phyloP scores from a whole-genome alignment of 2,797 vertebrate genomes.

The Danionella dracula region DNA sequence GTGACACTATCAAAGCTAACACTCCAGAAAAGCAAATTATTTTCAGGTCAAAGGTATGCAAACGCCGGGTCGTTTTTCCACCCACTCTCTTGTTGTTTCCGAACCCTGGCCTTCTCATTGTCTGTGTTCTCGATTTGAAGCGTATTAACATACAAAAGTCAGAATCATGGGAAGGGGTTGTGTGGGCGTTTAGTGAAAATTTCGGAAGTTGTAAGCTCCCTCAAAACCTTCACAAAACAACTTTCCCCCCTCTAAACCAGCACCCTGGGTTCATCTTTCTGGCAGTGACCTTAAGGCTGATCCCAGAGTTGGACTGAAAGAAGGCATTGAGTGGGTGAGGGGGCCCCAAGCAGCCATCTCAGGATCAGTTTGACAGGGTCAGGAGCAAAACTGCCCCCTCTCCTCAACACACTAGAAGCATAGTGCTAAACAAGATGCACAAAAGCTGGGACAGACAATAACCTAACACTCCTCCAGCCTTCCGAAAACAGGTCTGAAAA shows the following conservation, averaged over 20 bases:
- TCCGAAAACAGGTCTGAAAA: slow-evolving; percentile 15
- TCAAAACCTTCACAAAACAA: slow-evolving; percentile 64
- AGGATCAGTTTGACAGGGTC: slow-evolving; percentile 59
- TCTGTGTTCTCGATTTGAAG: slow-evolving; percentile 4
- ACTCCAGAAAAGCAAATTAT: slow-evolving; percentile 1
- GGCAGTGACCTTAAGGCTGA: slow-evolving; percentile 64
- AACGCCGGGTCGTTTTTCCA: neutral
- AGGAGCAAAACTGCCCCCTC: slow-evolving; percentile 27
- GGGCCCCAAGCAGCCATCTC: slow-evolving; percentile 67
- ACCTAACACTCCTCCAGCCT: slow-evolving; percentile 48
- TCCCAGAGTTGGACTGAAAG: slow-evolving; percentile 68
- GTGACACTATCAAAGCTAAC: slow-evolving; percentile 2
- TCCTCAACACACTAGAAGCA: slow-evolving; percentile 54
- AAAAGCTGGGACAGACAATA: slow-evolving; percentile 57
- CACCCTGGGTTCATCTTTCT: slow-evolving; percentile 61
- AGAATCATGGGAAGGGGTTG: slow-evolving; percentile 23
- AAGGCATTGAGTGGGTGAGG: slow-evolving; percentile 65
- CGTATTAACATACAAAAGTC: slow-evolving; percentile 18
- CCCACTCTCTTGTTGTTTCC: slow-evolving; percentile 19
- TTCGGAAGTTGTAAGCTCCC: slow-evolving; percentile 59
- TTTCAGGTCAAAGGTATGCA: slow-evolving; percentile 15
- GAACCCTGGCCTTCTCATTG: neutral
- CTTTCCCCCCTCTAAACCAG: slow-evolving; percentile 62
- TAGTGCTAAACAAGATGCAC: slow-evolving; percentile 60
- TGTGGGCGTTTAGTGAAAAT: slow-evolving; percentile 13